A percentile compares a stretch with the other conserved stretches of the same genome.
Conservation (phyloP, 2,888 invertebrate species). For the Pterostichus madidus region DNA sequence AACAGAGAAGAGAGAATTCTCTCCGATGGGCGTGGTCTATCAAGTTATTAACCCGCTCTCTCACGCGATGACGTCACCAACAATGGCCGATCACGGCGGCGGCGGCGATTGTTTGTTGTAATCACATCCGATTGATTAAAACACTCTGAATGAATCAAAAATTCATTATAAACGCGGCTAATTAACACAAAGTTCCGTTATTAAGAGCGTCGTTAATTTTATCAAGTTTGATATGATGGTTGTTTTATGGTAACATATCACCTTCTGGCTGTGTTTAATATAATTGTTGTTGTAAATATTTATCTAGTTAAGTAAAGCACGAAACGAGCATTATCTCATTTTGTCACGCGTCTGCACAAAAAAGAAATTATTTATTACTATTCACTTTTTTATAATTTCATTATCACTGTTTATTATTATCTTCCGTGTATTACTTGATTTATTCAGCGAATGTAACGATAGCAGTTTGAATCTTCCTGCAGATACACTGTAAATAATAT, state of each 20-base stretch:
- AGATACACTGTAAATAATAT: no score
- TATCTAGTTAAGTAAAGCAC: constrained; percentile 41
- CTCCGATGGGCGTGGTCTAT: constrained; percentile 54
- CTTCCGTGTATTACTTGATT: no score
- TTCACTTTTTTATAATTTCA: background rate
- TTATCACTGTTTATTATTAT: background rate
- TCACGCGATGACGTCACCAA: constrained; percentile 56
- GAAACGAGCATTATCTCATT: background rate
- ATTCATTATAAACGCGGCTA: constrained; percentile 30
- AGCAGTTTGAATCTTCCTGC: no score
- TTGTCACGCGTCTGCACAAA: constrained; percentile 15
- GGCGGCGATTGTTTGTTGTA: constrained; percentile 24
- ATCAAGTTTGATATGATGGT: constrained; percentile 39
- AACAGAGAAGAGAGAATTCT: constrained; percentile 47
- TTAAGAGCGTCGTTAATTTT: constrained; percentile 46
- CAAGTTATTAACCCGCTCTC: constrained; percentile 62
- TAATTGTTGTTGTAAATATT: constrained; percentile 47
- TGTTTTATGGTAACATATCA: constrained; percentile 47
- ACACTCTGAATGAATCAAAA: constrained; percentile 41
- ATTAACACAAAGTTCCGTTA: constrained; percentile 46
- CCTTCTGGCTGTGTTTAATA: constrained; percentile 31
- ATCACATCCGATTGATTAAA: constrained; percentile 47
- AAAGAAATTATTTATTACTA: background rate
- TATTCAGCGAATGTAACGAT: no score
- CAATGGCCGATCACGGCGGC: constrained; percentile 61